Evolutionary conservation across 2,888 invertebrate species (phyloP).

Genomic region (Crioceris asparagi): DNA sequence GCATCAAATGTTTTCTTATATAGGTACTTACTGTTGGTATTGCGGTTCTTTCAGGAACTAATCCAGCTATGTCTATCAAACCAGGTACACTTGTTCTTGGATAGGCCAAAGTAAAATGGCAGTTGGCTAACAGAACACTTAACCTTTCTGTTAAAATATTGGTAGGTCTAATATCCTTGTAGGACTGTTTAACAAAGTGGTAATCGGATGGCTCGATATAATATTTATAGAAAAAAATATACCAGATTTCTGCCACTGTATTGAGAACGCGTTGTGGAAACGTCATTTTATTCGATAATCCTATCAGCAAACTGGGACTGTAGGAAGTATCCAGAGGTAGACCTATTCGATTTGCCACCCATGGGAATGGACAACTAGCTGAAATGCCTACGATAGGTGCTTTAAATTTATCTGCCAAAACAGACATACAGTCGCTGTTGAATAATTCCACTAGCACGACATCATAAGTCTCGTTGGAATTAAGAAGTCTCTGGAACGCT

Average conservation of each 20-base stretch:
- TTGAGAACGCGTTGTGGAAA: slow-evolving; percentile 39
- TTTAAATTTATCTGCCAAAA: slow-evolving; percentile 48
- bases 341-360: slow-evolving; percentile 40
- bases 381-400: slow-evolving; percentile 47
- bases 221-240: not conserved
- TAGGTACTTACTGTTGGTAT: no score
- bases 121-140: no score
- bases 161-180: no score
- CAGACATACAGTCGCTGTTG: slow-evolving; percentile 57
- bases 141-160: no score
- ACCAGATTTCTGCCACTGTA: slow-evolving; percentile 14
- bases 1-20: no score
- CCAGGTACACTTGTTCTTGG: no score
- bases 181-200: no score
- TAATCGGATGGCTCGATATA: no score
- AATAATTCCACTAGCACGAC: slow-evolving; percentile 57
- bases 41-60: no score
- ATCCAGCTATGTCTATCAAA: no score
- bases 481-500: slow-evolving; percentile 33
- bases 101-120: no score
- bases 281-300: slow-evolving; percentile 27
- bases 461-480: slow-evolving; percentile 46
- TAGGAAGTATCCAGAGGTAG: slow-evolving; percentile 41
- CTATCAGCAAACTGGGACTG: slow-evolving; percentile 40
- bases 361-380: slow-evolving; percentile 35